Evolutionary conservation across 1,140 invertebrate species (phyloP).

Genomic region (Drosophila erecta): DNA sequence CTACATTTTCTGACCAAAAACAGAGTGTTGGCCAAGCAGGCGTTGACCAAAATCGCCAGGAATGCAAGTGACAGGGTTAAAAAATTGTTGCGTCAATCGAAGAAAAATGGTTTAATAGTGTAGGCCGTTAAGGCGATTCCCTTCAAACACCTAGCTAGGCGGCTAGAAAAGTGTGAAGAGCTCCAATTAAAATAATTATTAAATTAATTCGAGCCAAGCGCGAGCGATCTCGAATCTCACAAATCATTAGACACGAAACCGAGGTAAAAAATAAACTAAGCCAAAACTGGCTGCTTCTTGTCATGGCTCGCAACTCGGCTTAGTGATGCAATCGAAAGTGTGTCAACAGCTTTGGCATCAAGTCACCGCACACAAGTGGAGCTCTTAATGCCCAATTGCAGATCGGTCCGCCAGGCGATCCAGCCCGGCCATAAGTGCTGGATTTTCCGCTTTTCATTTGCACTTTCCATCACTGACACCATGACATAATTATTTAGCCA

Average conservation of each 20-base stretch:
- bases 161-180: background rate
- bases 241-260: slow-evolving; percentile 68
- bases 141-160: background rate
- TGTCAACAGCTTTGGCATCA: slow-evolving; percentile 74
- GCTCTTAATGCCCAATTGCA: slow-evolving; percentile 40
- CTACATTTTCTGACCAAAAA: slow-evolving; percentile 44
- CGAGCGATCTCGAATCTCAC: slow-evolving; percentile 33
- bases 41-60: slow-evolving; percentile 12
- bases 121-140: slow-evolving; percentile 4
- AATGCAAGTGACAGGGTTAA: slow-evolving; percentile 7
- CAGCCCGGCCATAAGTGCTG: slow-evolving; percentile 38
- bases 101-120: slow-evolving; percentile 12
- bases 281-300: slow-evolving; percentile 75
- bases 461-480: slow-evolving; percentile 80
- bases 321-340: slow-evolving; percentile 77
- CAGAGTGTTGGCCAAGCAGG: slow-evolving; percentile 37
- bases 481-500: slow-evolving; percentile 76
- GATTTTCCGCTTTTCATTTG: slow-evolving; percentile 79
- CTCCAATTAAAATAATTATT: slow-evolving; percentile 73
- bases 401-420: background rate
- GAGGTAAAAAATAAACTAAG: slow-evolving; percentile 56
- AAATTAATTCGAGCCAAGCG: slow-evolving; percentile 63
- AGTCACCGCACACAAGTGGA: slow-evolving; percentile 47
- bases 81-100: background rate
- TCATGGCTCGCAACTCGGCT: slow-evolving; percentile 53